Evolutionary conservation across 2,797 vertebrate species (phyloP), one percentile per base, ranked within the genome.

Genomic region (Sebastes diaconus): DNA sequence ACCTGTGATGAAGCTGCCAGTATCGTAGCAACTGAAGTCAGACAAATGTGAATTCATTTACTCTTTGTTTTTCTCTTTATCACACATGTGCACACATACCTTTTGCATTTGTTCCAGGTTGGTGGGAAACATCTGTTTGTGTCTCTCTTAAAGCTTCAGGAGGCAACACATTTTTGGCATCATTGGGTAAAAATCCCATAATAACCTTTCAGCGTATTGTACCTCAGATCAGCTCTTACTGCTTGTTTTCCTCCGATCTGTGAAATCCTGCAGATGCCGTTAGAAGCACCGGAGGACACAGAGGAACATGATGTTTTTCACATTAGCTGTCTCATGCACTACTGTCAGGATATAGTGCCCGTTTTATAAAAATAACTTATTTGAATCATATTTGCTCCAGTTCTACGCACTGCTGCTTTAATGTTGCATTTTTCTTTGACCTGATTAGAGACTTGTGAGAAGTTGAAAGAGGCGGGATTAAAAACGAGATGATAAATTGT

Each of bases 391-490:
- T 39, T 39, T 39, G 12, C 12, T 14, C 36, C 12, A 39, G 4
- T 39, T 39, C 36, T 39, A 39, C 2, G 4, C 12, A 39, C 36
- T 39, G 36, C 20, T 10, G 10, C 22, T 57, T 61, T 50, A 11
- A 24, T 6, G 10, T 10, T 4, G 50, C 13, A 5, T 67, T 63
- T 39, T 22, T 10, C 50, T 73, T 20, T 65, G 65, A 73, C 66
- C 70, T 68, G 20, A 79, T 82, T 83, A 80, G 55, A 73, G 54
- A 58, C 36, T 39, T 8, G 0, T 18, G 55, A 73, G 61, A 68
- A 22, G 27, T 59, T 54, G 32, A 68, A 54, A 61, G 10, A 16
- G 54, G n/a, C 10, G 7, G 30, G 61, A 74, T 79, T 46, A 12
- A 24, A 50, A 52, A 32, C 13, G 2, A 24, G 6, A 50, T 64